Evolutionary conservation across 2,888 invertebrate species (phyloP), one percentile per base, ranked within the genome.

Genomic region (Hartigia nigra): DNA sequence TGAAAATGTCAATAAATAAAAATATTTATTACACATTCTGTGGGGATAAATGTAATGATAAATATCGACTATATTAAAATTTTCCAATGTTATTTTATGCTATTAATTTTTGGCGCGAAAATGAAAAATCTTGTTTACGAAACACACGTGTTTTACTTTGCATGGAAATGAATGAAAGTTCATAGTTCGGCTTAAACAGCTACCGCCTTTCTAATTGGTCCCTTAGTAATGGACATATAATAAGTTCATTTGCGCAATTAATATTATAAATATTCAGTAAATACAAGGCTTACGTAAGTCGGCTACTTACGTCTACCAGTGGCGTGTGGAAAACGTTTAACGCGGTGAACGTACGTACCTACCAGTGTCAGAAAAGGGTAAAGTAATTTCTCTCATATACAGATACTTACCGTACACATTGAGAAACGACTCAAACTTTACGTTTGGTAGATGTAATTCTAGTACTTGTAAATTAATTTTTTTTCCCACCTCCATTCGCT

Each of bases 201-300:
- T 72, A 72, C 72, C 72, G 75, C 82, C 84, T 84, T 84, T 86
- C 83, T 83, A 85, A 83, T 81, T 82, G 81, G 80, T 80, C 80
- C 81, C 81, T 82, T 78, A 79, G 82, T 78, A 78, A 76, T 77
- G 82, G 79, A 77, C 79, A 78, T 81, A 81, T 86, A 84, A 86
- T 83, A 83, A 84, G 81, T 82, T 80, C 82, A 81, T 80, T 82
- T 83, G 83, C 84, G 82, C 84, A 86, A 87, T 88, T 87, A 87
- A 88, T 83, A 86, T 85, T 86, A 85, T 85, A 86, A 87, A 87
- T 86, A 86, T 87, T 86, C 83, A 75, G 79, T 82, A 83, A 86
- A 88, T 85, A 84, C 78, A 77, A 11, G 31, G 37, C 76, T 85
- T 87, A 78, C 80, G 82, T 78, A 86, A 86, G n/a, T 78, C 81